Evolutionary conservation across 1,140 invertebrate species (phyloP).

Genomic region (Drosophila bifasciata): DNA sequence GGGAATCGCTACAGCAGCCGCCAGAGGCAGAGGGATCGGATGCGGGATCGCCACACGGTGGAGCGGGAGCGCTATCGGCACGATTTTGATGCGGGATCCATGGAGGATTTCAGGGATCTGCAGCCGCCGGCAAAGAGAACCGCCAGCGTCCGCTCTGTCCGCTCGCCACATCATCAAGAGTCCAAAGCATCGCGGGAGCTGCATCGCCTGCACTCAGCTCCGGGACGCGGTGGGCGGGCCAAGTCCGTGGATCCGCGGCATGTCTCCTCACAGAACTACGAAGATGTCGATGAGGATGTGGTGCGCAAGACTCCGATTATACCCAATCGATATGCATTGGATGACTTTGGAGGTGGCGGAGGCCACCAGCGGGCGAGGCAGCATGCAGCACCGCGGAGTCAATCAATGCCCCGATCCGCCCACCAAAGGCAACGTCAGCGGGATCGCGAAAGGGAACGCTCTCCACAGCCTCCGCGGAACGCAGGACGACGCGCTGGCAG

Average conservation of each 20-base stretch:
- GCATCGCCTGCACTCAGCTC: slow-evolving; percentile 68
- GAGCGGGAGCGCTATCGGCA: slow-evolving; percentile 74
- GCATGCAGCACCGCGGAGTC: slow-evolving; percentile 58
- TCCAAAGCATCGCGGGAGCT: slow-evolving; percentile 60
- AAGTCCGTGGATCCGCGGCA: slow-evolving; percentile 81
- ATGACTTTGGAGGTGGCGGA: slow-evolving; percentile 85
- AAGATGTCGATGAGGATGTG: slow-evolving; percentile 81
- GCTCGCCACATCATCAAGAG: slow-evolving; percentile 71
- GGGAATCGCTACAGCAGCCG: slow-evolving; percentile 85
- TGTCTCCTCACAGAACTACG: slow-evolving; percentile 61
- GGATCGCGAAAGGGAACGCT: slow-evolving; percentile 51
- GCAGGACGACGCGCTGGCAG: slow-evolving; percentile 53
- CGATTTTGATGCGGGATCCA: slow-evolving; percentile 61
- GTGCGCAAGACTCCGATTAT: slow-evolving; percentile 87
- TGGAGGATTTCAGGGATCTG: slow-evolving; percentile 71
- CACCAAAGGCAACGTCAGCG: slow-evolving; percentile 62
- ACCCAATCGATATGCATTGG: slow-evolving; percentile 89
- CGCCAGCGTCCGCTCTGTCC: slow-evolving; percentile 68
- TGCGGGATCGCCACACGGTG: slow-evolving; percentile 80
- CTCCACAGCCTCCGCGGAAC: slow-evolving; percentile 45
- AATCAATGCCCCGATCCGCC: slow-evolving; percentile 79
- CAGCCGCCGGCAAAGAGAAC: slow-evolving; percentile 64
- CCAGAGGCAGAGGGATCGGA: slow-evolving; percentile 68
- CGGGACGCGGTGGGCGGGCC: slow-evolving; percentile 61
- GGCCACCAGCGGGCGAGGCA: slow-evolving; percentile 38